phyloP scores from a whole-genome alignment of 1,140 invertebrate species.

The Drosophila arawakana region DNA sequence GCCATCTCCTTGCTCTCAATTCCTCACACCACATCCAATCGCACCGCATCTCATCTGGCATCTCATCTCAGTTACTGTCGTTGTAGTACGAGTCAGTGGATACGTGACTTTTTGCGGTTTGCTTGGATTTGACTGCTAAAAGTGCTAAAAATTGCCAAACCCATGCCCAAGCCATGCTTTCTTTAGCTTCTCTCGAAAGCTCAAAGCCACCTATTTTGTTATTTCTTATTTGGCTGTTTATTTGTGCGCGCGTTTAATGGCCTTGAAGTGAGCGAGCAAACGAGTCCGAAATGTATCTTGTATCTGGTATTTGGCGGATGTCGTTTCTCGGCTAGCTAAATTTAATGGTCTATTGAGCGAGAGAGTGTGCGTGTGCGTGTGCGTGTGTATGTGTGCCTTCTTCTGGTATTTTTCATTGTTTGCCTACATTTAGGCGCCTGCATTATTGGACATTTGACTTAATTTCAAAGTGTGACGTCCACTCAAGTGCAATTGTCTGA shows the following conservation, averaged over 20 bases:
- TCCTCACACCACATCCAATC: neutral
- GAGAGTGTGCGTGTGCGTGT: constrained; percentile 25
- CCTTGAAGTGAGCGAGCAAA: constrained; percentile 56
- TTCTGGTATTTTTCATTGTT: constrained; percentile 46
- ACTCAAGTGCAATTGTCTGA: constrained; percentile 62
- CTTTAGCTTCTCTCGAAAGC: neutral
- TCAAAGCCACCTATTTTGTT: constrained; percentile 47
- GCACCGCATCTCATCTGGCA: constrained; percentile 31
- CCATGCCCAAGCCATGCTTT: neutral
- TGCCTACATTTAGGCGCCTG: constrained; percentile 63
- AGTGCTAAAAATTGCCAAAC: constrained; percentile 75
- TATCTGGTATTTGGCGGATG: constrained; percentile 58
- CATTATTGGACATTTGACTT: constrained; percentile 66
- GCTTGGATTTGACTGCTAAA: constrained; percentile 73
- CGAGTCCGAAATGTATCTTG: constrained; percentile 61
- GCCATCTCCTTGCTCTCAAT: neutral
- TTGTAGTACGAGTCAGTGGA: constrained; percentile 45
- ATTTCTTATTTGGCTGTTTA: constrained; percentile 37
- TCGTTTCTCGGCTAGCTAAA: constrained; percentile 52
- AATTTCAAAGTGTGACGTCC: constrained; percentile 64
- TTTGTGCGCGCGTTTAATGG: constrained; percentile 60
- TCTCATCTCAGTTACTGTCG: constrained; percentile 34
- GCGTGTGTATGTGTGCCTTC: constrained; percentile 29
- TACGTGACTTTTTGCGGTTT: constrained; percentile 83
- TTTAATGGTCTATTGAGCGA: constrained; percentile 63